These are phyloP conservation scores for Isoperla grammatica DNA, from an alignment of 2,888 invertebrate genomes.

Conservation along the genomic window DNA sequence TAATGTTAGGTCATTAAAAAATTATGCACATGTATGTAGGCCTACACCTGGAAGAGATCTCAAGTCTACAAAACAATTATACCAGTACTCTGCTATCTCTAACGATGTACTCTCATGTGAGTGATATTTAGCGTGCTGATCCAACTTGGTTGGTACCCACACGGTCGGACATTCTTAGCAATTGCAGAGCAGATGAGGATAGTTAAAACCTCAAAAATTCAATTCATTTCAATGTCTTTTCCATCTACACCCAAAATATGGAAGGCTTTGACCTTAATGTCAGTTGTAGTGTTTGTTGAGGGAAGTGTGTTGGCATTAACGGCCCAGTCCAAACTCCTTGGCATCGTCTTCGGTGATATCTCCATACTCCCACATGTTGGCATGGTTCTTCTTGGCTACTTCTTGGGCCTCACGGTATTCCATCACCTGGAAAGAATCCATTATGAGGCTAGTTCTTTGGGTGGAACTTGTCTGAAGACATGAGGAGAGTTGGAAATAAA, in stretches of 20 bases:
- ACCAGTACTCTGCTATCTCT: neutral
- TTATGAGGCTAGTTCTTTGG: too few relatives aligned
- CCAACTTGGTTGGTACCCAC: too few relatives aligned
- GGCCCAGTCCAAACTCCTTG: conserved; percentile 56
- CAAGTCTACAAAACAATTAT: conserved; percentile 1
- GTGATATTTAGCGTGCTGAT: too few relatives aligned
- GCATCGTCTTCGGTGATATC: conserved; percentile 95
- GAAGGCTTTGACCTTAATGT: too few relatives aligned
- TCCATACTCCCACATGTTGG: conserved; percentile 97
- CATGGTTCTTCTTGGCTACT: conserved; percentile 76
- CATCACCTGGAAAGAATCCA: conserved; percentile 49
- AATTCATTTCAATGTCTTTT: too few relatives aligned
- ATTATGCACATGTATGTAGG: conserved; percentile 14
- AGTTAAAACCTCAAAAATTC: too few relatives aligned
- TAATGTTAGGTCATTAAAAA: conserved; percentile 13
- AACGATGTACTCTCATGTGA: too few relatives aligned
- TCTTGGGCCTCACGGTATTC: conserved; percentile 85
- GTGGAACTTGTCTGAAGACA: too few relatives aligned
- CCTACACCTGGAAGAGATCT: conserved; percentile 5
- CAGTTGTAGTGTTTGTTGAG: neutral
- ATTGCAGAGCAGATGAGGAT: too few relatives aligned
- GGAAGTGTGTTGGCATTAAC: conserved; percentile 18
- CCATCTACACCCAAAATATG: too few relatives aligned
- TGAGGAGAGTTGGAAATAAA: too few relatives aligned
- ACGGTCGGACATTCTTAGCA: too few relatives aligned